Evolutionary conservation across 2,888 invertebrate species (phyloP), one percentile per base, ranked within the genome.

Genomic region (Megaustenia siamemsis): DNA sequence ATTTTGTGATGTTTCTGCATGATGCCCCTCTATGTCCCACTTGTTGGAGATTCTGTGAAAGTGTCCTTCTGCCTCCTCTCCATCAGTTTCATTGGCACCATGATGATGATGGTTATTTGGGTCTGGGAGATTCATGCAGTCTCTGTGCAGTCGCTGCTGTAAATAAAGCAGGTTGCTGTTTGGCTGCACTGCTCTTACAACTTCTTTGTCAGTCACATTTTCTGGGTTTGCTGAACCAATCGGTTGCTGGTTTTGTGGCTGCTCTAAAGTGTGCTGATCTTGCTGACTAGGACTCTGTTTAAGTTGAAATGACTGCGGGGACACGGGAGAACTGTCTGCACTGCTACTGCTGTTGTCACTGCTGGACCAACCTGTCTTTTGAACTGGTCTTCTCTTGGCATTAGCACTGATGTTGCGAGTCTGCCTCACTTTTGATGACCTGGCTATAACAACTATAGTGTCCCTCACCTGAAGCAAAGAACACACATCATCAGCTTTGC

Each of bases 401-500:
- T 45, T 0, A 15, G n/a, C 32, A 32, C 21, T 78, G 49, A 75
- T 66, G 32, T 78, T 86, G 56, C n/a, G 77, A 53, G 75, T 71
- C 77, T 86, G 85, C 43, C 49, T 79, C 6, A 56, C 88, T 83
- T 90, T 92, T 8, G 88, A 89, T 18, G 91, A 88, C 86, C 93
- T 93, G 87, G 94, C 94, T 76, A 94, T 88, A 21, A 94, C 90
- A 6, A 94, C 92, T 24, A 94, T 88, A 82, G 89, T 91, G 86
- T 93, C 90, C 38, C 93, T 93, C 66, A 94, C 93, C 94, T 94
- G 86, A 24, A 63, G 80, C 80, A 49, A 71, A 40, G 38, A 5
- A 12, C n/a, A 28, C 21, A 63, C 63, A 63, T 8, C 8, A 18
- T 28, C 6, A 45, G 6, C 12, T 45, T 45, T 45, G 21, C 35